Conservation (phyloP, 2,113 vertebrate genomes). For the Loxodonta africana region DNA sequence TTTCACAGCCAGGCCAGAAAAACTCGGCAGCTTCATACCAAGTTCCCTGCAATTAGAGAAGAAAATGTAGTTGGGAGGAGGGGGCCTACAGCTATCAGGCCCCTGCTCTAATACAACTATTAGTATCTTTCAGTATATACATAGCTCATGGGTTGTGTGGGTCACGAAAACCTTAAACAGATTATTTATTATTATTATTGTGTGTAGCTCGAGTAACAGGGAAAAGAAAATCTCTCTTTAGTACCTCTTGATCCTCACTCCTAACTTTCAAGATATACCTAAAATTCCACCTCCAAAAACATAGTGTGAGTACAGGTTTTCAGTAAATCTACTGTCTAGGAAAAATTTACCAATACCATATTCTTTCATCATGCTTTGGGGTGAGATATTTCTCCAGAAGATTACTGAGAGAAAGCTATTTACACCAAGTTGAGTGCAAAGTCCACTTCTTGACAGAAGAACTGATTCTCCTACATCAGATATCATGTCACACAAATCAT, state of each 20-base stretch:
- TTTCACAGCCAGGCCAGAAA: conserved; percentile 20
- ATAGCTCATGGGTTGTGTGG: not conserved
- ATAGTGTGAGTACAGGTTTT: not conserved
- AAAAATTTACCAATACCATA: conserved; percentile 1
- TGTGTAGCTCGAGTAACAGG: not conserved
- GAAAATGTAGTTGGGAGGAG: not conserved
- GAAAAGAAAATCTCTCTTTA: not conserved
- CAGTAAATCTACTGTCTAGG: not conserved
- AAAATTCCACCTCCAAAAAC: conserved; percentile 21
- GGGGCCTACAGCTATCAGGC: not conserved
- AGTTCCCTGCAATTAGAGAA: not conserved
- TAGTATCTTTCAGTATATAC: not conserved
- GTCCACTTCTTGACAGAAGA: not conserved
- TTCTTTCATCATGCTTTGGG: not conserved
- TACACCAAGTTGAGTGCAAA: not conserved
- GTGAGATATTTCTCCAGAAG: not conserved
- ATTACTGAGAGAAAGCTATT: conserved; percentile 39
- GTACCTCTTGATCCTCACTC: not conserved
- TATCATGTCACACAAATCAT: not conserved
- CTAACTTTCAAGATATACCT: not conserved
- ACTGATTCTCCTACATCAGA: not conserved
- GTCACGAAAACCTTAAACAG: not conserved
- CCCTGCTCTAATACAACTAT: not conserved
- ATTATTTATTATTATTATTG: not conserved
- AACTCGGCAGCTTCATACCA: not conserved